Conservation (phyloP, 1,140 invertebrate species). For the Luehdorfia chinensis region DNA sequence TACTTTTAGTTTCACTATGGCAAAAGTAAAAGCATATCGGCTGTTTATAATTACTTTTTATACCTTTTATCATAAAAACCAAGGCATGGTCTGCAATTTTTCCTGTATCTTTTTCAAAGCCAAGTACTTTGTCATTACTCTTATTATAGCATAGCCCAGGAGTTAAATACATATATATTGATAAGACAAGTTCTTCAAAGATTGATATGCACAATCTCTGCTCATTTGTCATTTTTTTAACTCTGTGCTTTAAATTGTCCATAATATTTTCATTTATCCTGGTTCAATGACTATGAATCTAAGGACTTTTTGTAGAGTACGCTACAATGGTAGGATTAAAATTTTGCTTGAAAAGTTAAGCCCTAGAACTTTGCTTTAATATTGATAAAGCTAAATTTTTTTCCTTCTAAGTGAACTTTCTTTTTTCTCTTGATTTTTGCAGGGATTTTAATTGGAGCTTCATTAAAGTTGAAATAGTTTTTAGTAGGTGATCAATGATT, state of each 20-base stretch:
- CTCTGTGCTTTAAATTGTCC: conserved; percentile 17
- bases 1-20: conserved; percentile 15
- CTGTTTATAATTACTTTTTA: conserved; percentile 27
- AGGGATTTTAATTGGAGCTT: no score
- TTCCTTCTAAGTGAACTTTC: no score
- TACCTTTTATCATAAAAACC: conserved; percentile 30
- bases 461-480: no score
- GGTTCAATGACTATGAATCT: conserved; percentile 13
- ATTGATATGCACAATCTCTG: conserved; percentile 26
- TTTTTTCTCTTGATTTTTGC: no score
- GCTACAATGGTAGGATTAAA: conserved; percentile 24
- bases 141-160: conserved; percentile 17
- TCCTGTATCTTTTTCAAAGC: conserved; percentile 25
- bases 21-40: conserved; percentile 25
- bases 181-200: conserved; percentile 31
- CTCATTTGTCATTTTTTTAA: conserved; percentile 20
- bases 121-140: conserved; percentile 20
- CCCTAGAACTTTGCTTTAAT: conserved; percentile 29
- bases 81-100: conserved; percentile 28
- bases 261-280: conserved; percentile 21
- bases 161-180: no score
- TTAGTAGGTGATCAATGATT: no score
- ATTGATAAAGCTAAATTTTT: conserved; percentile 29
- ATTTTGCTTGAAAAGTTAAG: conserved; percentile 28
- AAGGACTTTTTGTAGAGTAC: conserved; percentile 22